phyloP scores from a whole-genome alignment of 2,113 vertebrate species.

The Nicator chloris region DNA sequence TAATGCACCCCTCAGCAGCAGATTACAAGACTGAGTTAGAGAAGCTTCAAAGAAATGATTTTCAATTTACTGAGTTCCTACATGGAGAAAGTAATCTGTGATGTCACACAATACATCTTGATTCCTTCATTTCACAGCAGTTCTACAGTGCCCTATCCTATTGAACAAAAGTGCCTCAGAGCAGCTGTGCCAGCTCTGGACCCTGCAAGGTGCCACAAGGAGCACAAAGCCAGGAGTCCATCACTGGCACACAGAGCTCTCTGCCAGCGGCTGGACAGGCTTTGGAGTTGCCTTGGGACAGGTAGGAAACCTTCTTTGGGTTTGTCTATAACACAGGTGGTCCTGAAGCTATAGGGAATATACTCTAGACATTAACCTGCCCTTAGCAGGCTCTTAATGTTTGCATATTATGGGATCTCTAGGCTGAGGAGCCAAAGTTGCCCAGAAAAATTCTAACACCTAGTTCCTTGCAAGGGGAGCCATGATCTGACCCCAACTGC shows the following conservation, averaged over 20 bases:
- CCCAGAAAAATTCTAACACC: not conserved
- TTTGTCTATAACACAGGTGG: not conserved
- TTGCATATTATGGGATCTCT: not conserved
- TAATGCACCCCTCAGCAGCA: not conserved
- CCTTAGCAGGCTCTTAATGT: not conserved
- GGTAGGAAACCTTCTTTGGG: not conserved
- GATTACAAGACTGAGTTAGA: not conserved
- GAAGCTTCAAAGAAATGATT: not conserved
- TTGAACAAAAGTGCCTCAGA: not conserved
- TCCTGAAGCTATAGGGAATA: not conserved
- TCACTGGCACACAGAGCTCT: not conserved
- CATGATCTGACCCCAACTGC: not conserved
- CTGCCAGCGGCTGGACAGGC: not conserved
- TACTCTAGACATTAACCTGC: not conserved
- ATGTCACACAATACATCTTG: not conserved
- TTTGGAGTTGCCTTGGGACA: not conserved
- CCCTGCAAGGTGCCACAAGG: not conserved
- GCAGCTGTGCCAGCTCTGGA: not conserved
- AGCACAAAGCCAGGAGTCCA: not conserved
- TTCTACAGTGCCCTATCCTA: not conserved
- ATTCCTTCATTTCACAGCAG: not conserved
- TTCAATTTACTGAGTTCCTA: not conserved
- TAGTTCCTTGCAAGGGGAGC: not conserved
- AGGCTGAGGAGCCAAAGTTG: not conserved
- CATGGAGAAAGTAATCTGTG: not conserved